Evolutionary conservation across 2,797 vertebrate species (phyloP), one percentile per base, ranked within the genome.

Genomic region (Alfaro cultratus): DNA sequence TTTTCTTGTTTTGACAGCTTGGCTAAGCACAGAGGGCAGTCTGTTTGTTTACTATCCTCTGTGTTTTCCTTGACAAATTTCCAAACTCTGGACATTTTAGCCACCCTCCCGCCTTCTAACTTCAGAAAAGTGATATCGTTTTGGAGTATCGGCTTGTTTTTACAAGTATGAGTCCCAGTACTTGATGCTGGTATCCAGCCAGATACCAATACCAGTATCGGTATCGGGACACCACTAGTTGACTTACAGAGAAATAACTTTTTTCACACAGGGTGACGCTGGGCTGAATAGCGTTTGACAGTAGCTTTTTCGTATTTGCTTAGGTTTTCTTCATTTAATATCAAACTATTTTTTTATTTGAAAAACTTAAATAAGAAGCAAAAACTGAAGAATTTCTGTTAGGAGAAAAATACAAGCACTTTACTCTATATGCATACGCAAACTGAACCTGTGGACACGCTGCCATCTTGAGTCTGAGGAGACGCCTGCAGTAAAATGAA

Each of bases 381-480:
- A 39, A 39, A 67, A 23, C 34, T n/a, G 62, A 67, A 67, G 1
- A 10, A 64, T 36, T 21, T 31, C 60, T 34, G 60, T 34, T 9
- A 36, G 62, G 16, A 39, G 62, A 13, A 67, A 67, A 67, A 67
- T 39, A 70, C 41, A 43, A 6, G 26, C 39, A 70, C 41, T 10
- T 21, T 68, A 13, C 39, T 68, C 23, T 41, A 43, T 26, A 68
- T 4, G 15, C 8, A 23, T 74, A 49, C 47, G n/a, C 49, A 11
- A 45, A 45, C 34, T 13, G 62, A 92, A 97, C 97, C 95, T 97
- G 95, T 36, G 91, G 87, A 80, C 97, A 98, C 46, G 93, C 94
- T 0, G 88, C 88, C 80, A 94, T 88, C 77, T 23, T 94, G 86
- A 96, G 91, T 36, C 95, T 87, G 23, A 92, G 86, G 11, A 97